Evolutionary conservation across 2,888 invertebrate species (phyloP).

Genomic region (Drosophila hawaiiensis): DNA sequence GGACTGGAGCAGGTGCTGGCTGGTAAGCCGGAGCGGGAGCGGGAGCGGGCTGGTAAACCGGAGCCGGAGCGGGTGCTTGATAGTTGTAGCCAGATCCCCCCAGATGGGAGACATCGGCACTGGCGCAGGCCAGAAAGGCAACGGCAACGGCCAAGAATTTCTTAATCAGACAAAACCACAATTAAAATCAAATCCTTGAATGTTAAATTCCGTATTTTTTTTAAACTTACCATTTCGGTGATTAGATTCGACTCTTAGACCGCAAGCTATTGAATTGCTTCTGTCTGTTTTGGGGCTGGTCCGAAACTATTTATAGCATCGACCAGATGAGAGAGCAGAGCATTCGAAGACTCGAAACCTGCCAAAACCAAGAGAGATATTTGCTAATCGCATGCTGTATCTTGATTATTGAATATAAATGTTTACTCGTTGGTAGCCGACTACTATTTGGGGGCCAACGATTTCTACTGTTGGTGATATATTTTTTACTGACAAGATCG

Average conservation of each 20-base stretch:
- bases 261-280: slow-evolving; percentile 66
- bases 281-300: slow-evolving; percentile 48
- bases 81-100: slow-evolving; percentile 67
- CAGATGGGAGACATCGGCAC: slow-evolving; percentile 78
- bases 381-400: slow-evolving; percentile 28
- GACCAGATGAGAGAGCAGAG: slow-evolving; percentile 19
- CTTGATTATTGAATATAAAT: slow-evolving; percentile 3
- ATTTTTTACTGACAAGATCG: slow-evolving; percentile 22
- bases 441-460: slow-evolving; percentile 23
- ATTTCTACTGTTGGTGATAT: slow-evolving; percentile 1
- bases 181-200: slow-evolving; percentile 11
- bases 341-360: slow-evolving; percentile 7
- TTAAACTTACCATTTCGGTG: slow-evolving; percentile 61
- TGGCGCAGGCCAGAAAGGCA: slow-evolving; percentile 74
- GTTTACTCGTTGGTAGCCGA: slow-evolving; percentile 9
- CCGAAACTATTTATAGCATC: slow-evolving; percentile 60
- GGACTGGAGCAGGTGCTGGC: slow-evolving; percentile 48
- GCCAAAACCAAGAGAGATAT: slow-evolving; percentile 19
- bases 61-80: slow-evolving; percentile 56
- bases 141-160: slow-evolving; percentile 77
- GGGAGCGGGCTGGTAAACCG: slow-evolving; percentile 46
- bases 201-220: background rate
- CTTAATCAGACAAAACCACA: slow-evolving; percentile 38
- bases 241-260: slow-evolving; percentile 52
- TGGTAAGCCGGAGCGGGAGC: slow-evolving; percentile 32